Percentiles rank a stretch among this genome's conserved stretches.
These are phyloP conservation scores for Eutrigla gurnardus DNA, from an alignment of 2,797 vertebrate species.

Conservation along the genomic window DNA sequence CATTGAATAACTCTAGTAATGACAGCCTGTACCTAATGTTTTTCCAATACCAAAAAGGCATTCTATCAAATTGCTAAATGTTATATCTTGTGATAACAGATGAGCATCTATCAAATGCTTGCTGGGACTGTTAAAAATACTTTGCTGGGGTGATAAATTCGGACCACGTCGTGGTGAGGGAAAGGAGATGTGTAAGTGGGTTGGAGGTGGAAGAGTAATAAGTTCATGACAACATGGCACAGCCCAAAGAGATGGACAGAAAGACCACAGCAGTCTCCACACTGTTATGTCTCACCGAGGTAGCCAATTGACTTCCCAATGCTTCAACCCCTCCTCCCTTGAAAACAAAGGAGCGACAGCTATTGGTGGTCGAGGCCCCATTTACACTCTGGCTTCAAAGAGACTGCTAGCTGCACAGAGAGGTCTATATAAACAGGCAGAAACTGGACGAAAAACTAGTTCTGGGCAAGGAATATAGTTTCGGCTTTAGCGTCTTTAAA, in stretches of 20 bases:
- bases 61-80: constrained; percentile 3
- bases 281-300: constrained; percentile 81
- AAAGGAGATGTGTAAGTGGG: constrained; percentile 8
- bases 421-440: constrained; percentile 49
- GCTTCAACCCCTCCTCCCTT: constrained; percentile 87
- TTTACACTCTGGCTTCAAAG: constrained; percentile 62
- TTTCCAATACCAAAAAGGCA: not conserved
- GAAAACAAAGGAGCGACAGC: constrained; percentile 77
- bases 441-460: constrained; percentile 19
- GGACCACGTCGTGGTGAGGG: not conserved
- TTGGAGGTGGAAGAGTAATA: not conserved
- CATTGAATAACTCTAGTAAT: not conserved
- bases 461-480: constrained; percentile 2
- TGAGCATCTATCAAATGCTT: constrained; percentile 53
- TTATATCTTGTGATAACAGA: not conserved
- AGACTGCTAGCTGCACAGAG: constrained; percentile 54
- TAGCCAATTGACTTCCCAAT: constrained; percentile 84
- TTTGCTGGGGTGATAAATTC: constrained; percentile 10
- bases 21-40: not conserved
- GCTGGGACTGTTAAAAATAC: constrained; percentile 34
- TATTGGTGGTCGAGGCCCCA: constrained; percentile 63
- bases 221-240: constrained; percentile 30
- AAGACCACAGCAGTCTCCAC: constrained; percentile 73
- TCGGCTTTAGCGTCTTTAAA: constrained; percentile 28
- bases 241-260: constrained; percentile 41